A percentile compares a stretch with the other conserved stretches of the same genome.
Evolutionary conservation across 2,797 vertebrate genomes (phyloP).

Genomic region (Platalea minor): DNA sequence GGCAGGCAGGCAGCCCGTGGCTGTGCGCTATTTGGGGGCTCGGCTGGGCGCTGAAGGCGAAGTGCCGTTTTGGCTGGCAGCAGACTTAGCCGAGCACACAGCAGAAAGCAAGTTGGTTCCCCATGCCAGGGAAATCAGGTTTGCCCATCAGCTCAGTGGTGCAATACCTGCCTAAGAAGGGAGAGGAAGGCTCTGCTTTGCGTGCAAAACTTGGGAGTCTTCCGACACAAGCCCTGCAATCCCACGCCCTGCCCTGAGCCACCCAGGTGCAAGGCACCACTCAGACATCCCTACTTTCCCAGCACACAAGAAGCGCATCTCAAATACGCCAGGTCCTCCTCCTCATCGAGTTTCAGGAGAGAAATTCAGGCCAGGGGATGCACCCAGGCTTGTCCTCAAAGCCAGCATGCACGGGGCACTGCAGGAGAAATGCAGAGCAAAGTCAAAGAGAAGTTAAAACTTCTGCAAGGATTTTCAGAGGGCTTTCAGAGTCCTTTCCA

Average conservation of each 20-base stretch:
- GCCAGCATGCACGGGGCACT: background rate
- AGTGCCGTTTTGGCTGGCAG: background rate
- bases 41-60: background rate
- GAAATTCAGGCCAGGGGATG: background rate
- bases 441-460: background rate
- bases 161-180: background rate
- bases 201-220: background rate
- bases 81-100: background rate
- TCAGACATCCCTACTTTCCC: background rate
- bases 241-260: background rate
- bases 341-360: accelerated
- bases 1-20: background rate
- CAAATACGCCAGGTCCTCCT: background rate
- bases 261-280: accelerated
- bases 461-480: background rate
- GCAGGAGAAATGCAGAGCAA: background rate
- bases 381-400: background rate
- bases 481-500: background rate
- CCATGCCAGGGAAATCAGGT: background rate
- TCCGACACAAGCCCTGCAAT: too few species aligned
- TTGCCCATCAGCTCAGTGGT: background rate
- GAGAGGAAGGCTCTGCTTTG: background rate
- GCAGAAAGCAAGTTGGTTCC: background rate
- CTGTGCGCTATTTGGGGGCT: background rate
- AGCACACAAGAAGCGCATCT: background rate